Conservation (phyloP, 2,797 vertebrate species). For the Masticophis lateralis region DNA sequence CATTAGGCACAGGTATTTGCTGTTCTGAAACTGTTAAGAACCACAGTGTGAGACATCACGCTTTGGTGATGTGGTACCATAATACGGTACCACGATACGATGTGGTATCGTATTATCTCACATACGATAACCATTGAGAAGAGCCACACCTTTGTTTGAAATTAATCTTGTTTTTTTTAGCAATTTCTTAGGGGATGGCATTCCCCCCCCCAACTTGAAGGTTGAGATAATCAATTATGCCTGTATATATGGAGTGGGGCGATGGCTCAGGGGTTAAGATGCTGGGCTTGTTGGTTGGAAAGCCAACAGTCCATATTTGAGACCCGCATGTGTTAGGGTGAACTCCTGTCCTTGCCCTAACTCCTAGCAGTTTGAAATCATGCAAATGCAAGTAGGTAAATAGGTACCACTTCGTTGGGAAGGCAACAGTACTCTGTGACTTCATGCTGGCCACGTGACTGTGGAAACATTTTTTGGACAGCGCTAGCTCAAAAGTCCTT, state of each 20-base stretch:
- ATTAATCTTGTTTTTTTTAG: background rate
- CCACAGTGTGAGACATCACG: background rate
- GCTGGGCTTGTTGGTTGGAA: background rate
- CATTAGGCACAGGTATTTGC: background rate
- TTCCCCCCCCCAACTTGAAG: background rate
- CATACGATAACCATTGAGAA: background rate
- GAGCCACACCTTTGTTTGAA: background rate
- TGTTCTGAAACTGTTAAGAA: background rate
- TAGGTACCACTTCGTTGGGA: background rate
- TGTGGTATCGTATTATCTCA: too few species aligned
- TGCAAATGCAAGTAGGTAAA: background rate
- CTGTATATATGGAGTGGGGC: background rate
- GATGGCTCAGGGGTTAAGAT: background rate
- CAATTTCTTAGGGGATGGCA: background rate
- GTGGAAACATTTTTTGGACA: background rate
- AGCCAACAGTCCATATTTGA: background rate
- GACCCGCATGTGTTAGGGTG: background rate
- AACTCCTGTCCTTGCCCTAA: background rate
- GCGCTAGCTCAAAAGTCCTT: background rate
- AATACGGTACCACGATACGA: too few species aligned
- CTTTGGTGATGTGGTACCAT: background rate
- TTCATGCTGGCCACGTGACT: background rate
- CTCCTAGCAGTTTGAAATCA: background rate
- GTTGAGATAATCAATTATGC: background rate
- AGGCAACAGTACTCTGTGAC: background rate